Base-by-base conservation (phyloP, 2,888 invertebrate species). In the Leptarthrus brevirostris region DNA sequence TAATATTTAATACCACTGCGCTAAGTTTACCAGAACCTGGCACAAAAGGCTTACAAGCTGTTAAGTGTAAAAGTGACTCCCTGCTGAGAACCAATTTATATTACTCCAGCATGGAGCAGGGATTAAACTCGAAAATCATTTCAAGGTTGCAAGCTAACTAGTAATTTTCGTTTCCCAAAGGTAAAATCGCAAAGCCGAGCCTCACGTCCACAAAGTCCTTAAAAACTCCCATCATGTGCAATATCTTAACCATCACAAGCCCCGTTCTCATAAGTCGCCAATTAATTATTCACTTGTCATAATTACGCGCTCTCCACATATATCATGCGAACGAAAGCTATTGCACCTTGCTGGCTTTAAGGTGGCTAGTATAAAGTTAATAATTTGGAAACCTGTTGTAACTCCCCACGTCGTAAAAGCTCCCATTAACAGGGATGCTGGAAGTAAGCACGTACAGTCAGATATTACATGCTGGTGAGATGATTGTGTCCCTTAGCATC, bases 211-310 rank as follows among this genome's bases (percentile, higher is more conserved):
- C 8, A 30, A 30, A 30, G 8, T 30, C 30, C 8, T 30, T 8
- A 30, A 30, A 30, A 30, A 8, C 30, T 30, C 40, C 40, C 12
- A 8, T 0, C 40, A 1, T 5, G n/a, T 12, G 40, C 40, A 40
- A 30, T 30, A 30, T 5, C 4, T 30, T 30, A 5, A 8, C 8
- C 12, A 3, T 40, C 12, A 40, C 12, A n/a, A 40, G 40, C 8
- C 12, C 6, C 40, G n/a, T 40, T 40, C 12, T 40, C 40, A 12
- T 40, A 12, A 40, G 40, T 6, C n/a, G n/a, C 22, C 22, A 69
- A 69, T 69, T 52, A 69, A 69, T 69, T 69, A 52, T 69, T 69
- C 36, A 69, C 52, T 34, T 34, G 36, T 52, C 30, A 52, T 69
- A 69, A 52, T 69, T 34, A 52, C 69, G 52, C 14, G 52, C 12